These are phyloP conservation scores for Mirounga angustirostris DNA, from an alignment of 2,113 vertebrate genomes.

Conservation along the genomic window DNA sequence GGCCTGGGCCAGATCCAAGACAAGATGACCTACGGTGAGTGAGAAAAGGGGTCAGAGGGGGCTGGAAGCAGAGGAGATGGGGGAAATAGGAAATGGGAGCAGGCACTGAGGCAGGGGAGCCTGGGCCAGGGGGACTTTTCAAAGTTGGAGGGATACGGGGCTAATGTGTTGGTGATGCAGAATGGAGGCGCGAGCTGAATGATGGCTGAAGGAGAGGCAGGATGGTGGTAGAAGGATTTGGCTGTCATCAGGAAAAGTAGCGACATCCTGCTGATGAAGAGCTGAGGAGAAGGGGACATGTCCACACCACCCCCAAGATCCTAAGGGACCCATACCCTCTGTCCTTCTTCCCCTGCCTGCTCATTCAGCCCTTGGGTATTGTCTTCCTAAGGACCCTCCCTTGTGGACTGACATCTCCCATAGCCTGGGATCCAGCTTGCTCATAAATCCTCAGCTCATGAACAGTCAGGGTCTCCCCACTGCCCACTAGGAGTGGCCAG, in stretches of 20 bases:
- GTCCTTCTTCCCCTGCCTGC: neutral
- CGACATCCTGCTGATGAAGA: neutral
- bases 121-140: neutral
- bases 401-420: neutral
- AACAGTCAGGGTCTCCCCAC: neutral
- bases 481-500: neutral
- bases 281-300: neutral
- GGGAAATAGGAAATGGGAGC: neutral
- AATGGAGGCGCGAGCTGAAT: neutral
- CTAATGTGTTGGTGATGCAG: neutral
- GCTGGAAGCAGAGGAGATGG: neutral
- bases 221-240: neutral
- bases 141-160: neutral
- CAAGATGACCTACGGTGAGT: slow-evolving; percentile 91
- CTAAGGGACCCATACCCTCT: neutral
- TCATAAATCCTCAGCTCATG: neutral
- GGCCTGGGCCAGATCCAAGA: slow-evolving; percentile 95
- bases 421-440: neutral
- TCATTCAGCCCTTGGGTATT: neutral
- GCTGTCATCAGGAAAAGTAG: neutral
- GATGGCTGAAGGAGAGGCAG: neutral
- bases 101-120: neutral
- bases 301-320: neutral
- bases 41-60: slow-evolving; percentile 60
- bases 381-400: neutral